Evolutionary conservation across 1,140 invertebrate species (phyloP).

Genomic region (Theocolax elegans): DNA sequence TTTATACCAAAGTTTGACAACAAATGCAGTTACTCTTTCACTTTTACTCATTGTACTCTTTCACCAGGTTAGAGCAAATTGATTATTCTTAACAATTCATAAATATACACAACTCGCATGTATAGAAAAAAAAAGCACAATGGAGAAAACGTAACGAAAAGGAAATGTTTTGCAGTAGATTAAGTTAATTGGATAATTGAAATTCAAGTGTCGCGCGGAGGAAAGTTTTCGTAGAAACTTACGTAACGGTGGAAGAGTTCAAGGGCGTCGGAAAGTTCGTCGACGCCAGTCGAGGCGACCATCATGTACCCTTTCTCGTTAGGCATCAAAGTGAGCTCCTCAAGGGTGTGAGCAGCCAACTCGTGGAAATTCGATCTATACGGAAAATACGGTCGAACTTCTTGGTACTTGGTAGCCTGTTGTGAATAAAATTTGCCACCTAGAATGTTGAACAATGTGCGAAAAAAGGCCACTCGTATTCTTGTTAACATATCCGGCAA

Average conservation of each 20-base stretch:
- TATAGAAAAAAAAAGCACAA: too few species aligned
- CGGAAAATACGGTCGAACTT: not conserved
- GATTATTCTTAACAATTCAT: too few species aligned
- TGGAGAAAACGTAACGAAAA: too few species aligned
- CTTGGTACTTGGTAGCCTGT: not conserved
- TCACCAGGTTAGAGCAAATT: too few species aligned
- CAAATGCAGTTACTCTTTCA: too few species aligned
- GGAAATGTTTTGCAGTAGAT: too few species aligned
- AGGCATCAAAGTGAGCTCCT: slow-evolving; percentile 43
- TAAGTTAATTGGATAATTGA: too few species aligned
- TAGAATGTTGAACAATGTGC: slow-evolving; percentile 36
- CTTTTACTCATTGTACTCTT: too few species aligned
- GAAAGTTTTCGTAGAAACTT: too few species aligned
- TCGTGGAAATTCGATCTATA: slow-evolving; percentile 29
- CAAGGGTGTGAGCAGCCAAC: slow-evolving; percentile 43
- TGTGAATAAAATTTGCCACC: not conserved
- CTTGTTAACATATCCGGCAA: slow-evolving; percentile 50
- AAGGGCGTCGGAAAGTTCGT: slow-evolving; percentile 37
- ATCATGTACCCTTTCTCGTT: slow-evolving; percentile 52
- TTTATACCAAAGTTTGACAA: too few species aligned
- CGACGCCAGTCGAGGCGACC: slow-evolving; percentile 33
- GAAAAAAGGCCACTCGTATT: slow-evolving; percentile 49
- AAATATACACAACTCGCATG: too few species aligned
- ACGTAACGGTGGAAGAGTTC: slow-evolving; percentile 48
- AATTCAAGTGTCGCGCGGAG: too few species aligned